Evolutionary conservation across 2,797 vertebrate species (phyloP).

Genomic region (Megalops cyprinoides): DNA sequence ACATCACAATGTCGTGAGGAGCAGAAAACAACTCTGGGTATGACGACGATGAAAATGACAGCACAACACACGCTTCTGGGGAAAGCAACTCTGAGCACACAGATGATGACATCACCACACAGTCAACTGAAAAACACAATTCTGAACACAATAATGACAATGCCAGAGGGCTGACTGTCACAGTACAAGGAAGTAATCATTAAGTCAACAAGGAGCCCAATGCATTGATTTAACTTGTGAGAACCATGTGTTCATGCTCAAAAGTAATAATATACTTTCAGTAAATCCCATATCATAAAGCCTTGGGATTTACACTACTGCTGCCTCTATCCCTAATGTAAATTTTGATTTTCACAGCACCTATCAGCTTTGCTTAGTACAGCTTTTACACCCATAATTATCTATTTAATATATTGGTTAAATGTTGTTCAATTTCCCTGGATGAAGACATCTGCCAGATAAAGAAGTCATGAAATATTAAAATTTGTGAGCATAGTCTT

Average conservation of each 20-base stretch:
- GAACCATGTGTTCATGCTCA: background rate
- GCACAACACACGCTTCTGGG: no score
- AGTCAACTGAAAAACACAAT: background rate
- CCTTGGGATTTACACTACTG: background rate
- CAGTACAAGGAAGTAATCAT: background rate
- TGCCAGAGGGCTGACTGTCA: background rate
- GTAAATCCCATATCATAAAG: background rate
- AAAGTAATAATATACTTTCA: background rate
- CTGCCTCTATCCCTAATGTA: background rate
- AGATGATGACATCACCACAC: background rate
- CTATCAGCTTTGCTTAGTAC: background rate
- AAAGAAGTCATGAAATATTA: slow-evolving; percentile 20
- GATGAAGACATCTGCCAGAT: background rate
- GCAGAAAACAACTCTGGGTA: slow-evolving; percentile 1
- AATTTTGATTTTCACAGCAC: background rate
- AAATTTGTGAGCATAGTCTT: background rate
- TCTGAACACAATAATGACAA: background rate
- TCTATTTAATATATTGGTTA: background rate
- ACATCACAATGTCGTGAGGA: slow-evolving; percentile 8
- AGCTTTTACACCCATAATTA: background rate
- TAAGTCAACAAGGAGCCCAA: background rate
- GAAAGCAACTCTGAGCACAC: background rate
- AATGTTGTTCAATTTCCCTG: background rate
- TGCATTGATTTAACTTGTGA: background rate
- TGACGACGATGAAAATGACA: no score